Base-by-base conservation (phyloP, 2,888 invertebrate species). In the Thymelicus lineola region DNA sequence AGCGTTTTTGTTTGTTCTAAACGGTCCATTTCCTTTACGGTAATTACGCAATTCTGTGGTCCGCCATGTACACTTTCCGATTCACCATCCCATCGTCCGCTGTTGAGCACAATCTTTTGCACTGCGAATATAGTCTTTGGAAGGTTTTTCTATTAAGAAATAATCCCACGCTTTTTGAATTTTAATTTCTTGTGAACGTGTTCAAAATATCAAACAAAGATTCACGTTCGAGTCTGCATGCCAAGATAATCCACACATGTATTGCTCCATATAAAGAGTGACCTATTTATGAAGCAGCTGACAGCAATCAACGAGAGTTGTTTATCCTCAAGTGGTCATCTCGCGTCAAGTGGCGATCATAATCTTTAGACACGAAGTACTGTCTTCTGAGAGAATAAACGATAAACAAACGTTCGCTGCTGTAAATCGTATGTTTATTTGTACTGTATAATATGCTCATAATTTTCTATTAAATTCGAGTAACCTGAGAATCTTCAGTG, bases 21-120 rank as follows among this genome's bases (percentile, higher is more conserved):
- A 89, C 90, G 89, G 87, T 84, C 86, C 82, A 88, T 91, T 91
- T 93, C 90, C 90, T 89, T 91, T 86, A 89, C 90, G 88, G 89
- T 91, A 90, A 93, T 93, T 92, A 92, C 89, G 86, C 90, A 87
- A 89, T 89, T 80, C 89, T 87, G 89, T 82, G 89, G 89, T 84
- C 83, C 80, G 82, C 82, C 84, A 80, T 84, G 82, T 79, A 85
- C 79, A 84, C 86, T 89, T 87, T 83, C 85, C 86, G 83, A 85
- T 84, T 84, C 80, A 81, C 79, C 78, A 74, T 76, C 77, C 71
- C 53, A 63, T 67, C 78, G 75, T 73, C 75, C 75, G 76, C 48
- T 63, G 35, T 59, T 15, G 38, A 45, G 35, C 50, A n/a, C 42
- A 69, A 64, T 69, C 58, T 64, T 62, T 46, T 63, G 20, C 36